Base-by-base conservation (phyloP, 92 coral and sea anemone genomes). In the Porites lobata region DNA sequence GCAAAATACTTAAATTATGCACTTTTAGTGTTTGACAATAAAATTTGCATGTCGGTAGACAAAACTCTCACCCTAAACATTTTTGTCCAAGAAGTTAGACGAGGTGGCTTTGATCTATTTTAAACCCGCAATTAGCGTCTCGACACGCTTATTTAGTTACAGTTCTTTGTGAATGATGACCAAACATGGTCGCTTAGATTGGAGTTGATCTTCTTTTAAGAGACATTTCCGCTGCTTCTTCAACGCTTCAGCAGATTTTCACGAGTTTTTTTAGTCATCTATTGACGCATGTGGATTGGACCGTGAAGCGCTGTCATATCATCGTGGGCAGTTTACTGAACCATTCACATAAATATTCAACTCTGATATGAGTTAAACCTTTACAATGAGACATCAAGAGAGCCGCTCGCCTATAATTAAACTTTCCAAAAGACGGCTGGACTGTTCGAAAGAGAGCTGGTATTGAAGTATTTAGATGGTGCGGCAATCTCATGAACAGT, bases 251-350 rank as follows among this genome's bases (percentile, higher is more conserved):
- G 12, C 81, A 75, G 54, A 62, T 64, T 72, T 84, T 53, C 54
- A 73, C 54, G 72, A 64, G 71, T 20, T 52, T 22, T 47, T 14
- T 63, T 22, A 65, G 73, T 74, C 77, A 51, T 66, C 72, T 50
- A 61, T 84, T 84, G 80, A 84, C 80, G 80, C 53, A 74, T 84
- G 87, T 72, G 87, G 87, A 84, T 18, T 84, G 73, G 29, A 84
- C 62, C 87, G 87, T 84, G 73, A 73, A 84, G 50, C 50, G 72
- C 72, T 84, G 87, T 84, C 87, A 84, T 84, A 72, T 84, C 87
- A 72, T 32, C 69, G 59, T 70, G 56, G 53, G 86, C 32, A 57
- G 69, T 70, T 63, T 61, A 58, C 57, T 56, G 65, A 75, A 61
- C 56, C 87, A 73, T 72, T n/a, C 56, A 47, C 87, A 84, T 84